Conservation (phyloP, 1,140 invertebrate genomes). For the Drosophila quadrilineata region DNA sequence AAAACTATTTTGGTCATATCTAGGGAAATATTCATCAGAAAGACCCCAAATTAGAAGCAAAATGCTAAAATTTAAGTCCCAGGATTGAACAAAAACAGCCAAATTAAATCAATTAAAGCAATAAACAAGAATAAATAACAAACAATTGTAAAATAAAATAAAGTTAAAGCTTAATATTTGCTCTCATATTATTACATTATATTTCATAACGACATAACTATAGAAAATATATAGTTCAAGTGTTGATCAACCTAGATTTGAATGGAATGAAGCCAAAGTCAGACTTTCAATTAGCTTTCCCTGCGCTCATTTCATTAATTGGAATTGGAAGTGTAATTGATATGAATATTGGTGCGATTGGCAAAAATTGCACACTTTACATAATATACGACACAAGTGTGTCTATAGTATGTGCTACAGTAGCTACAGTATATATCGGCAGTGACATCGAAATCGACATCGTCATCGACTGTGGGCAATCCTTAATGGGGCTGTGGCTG, state of each 20-base stretch:
- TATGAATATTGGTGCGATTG: no score
- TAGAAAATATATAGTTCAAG: no score
- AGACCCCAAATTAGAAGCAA: no score
- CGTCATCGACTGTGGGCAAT: constrained; percentile 23
- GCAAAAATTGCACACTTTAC: no score
- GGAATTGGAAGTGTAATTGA: constrained; percentile 37
- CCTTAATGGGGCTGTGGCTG: constrained; percentile 32
- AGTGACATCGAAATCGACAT: no score
- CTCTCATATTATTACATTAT: no score
- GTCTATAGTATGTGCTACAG: not conserved
- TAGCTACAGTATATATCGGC: not conserved
- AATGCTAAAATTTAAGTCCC: no score
- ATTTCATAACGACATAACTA: no score
- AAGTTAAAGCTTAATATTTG: no score
- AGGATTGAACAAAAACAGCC: no score
- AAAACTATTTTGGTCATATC: no score
- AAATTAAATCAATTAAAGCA: not conserved
- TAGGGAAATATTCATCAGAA: no score
- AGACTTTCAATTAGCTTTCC: not conserved
- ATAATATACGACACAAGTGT: constrained; percentile 30
- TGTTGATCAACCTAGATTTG: not conserved
- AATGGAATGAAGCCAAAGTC: not conserved
- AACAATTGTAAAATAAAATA: not conserved
- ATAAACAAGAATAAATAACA: not conserved
- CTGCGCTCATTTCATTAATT: constrained; percentile 45